Percentiles rank a stretch among this genome's conserved stretches.
Conservation (phyloP, 2,888 invertebrate species). For the Harmothoe impar region DNA sequence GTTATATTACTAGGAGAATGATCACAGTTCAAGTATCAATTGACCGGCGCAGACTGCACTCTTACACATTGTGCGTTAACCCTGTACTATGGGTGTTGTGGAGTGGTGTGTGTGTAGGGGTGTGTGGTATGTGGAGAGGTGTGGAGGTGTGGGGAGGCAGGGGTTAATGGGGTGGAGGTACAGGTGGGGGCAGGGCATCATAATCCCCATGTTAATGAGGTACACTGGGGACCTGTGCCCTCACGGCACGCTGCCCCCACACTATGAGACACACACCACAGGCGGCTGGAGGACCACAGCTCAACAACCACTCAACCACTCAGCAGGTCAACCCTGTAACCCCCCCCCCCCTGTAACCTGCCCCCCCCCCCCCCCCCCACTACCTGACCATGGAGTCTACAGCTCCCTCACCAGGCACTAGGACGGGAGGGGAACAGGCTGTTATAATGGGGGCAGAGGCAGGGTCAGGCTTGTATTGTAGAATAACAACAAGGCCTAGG, state of each 20-base stretch:
- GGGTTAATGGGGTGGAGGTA: neutral
- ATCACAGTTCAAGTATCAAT: no score
- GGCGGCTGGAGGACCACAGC: neutral
- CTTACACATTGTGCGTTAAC: no score
- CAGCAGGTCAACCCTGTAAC: neutral
- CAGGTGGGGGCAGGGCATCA: conserved; percentile 25
- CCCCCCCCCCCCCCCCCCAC: neutral
- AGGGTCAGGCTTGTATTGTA: no score
- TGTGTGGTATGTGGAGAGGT: no score
- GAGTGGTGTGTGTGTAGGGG: no score
- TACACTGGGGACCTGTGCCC: neutral
- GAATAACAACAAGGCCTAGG: no score
- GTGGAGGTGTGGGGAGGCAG: neutral
- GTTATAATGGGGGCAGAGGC: no score
- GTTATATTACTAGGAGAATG: no score
- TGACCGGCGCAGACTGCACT: no score
- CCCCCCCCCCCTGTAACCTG: neutral
- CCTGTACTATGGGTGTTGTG: no score
- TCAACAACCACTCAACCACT: conserved; percentile 15
- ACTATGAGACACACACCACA: neutral
- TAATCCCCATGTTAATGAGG: conserved; percentile 40
- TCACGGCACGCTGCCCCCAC: neutral
- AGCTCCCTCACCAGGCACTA: no score
- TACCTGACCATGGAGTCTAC: neutral
- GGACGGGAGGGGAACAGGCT: no score